phyloP scores from a whole-genome alignment of 92 coral and sea anemone species.

The Galaxea fascicularis region DNA sequence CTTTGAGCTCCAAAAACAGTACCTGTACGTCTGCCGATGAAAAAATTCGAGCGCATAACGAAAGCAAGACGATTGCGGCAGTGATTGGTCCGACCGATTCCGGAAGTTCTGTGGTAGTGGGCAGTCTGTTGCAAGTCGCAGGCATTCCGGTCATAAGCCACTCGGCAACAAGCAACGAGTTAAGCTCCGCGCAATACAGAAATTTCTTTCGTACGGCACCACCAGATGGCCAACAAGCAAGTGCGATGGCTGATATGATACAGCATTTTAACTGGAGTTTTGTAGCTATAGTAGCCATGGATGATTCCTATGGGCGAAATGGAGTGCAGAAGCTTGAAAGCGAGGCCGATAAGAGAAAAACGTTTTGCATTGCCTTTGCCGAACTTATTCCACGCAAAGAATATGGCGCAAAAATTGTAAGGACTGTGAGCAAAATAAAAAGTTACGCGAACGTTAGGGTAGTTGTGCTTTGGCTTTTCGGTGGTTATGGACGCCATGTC shows the following conservation, averaged over 20 bases:
- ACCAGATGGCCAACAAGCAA: conserved; percentile 85
- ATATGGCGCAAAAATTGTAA: conserved; percentile 57
- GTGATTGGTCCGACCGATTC: conserved; percentile 81
- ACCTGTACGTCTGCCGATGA: background rate
- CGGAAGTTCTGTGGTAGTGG: conserved; percentile 70
- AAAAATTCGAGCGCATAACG: background rate
- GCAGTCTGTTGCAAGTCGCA: conserved; percentile 79
- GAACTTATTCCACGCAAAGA: conserved; percentile 77
- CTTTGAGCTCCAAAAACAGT: background rate
- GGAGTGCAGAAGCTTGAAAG: conserved; percentile 73
- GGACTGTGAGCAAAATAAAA: conserved; percentile 65
- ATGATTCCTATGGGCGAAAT: conserved; percentile 78
- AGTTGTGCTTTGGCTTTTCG: conserved; percentile 73
- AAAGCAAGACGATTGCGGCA: conserved; percentile 58
- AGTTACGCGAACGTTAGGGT: conserved; percentile 66
- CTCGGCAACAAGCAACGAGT: conserved; percentile 81
- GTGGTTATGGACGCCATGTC: conserved; percentile 68
- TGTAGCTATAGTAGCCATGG: conserved; percentile 79
- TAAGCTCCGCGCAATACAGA: conserved; percentile 64
- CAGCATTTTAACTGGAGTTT: conserved; percentile 77
- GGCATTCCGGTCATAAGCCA: conserved; percentile 75
- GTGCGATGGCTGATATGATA: conserved; percentile 76
- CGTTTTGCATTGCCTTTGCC: conserved; percentile 76
- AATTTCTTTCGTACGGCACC: conserved; percentile 78
- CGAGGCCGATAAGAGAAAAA: conserved; percentile 67